These are phyloP conservation scores for Ophion costatus DNA, from an alignment of 2,888 invertebrate species.

Conservation along the genomic window DNA sequence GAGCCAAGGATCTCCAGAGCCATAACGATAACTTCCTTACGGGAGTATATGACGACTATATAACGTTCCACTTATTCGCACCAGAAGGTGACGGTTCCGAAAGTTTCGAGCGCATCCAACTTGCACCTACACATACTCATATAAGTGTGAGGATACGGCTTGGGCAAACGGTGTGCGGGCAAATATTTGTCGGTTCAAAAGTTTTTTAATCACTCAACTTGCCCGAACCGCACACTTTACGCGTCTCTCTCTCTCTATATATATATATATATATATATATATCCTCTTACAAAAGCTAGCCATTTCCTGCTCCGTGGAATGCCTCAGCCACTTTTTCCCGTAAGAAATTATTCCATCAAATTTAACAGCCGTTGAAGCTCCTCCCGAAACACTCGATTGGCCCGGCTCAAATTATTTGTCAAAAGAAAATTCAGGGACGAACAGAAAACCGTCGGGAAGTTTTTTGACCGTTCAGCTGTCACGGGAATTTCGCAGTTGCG, in stretches of 20 bases:
- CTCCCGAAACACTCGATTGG: slow-evolving; percentile 37
- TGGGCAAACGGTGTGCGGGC: slow-evolving; percentile 42
- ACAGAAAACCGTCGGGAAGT: neutral
- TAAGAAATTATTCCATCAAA: slow-evolving; percentile 57
- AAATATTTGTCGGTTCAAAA: slow-evolving; percentile 65
- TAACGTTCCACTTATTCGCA: slow-evolving; percentile 65
- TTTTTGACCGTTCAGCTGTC: neutral
- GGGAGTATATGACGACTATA: slow-evolving; percentile 60
- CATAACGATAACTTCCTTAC: slow-evolving; percentile 63
- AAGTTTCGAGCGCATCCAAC: slow-evolving; percentile 52
- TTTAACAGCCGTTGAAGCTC: slow-evolving; percentile 44
- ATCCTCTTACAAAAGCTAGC: neutral
- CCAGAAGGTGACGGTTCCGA: slow-evolving; percentile 64
- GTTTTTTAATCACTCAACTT: slow-evolving; percentile 68
- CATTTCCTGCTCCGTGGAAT: neutral
- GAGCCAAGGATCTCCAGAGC: slow-evolving; percentile 50
- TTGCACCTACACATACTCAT: slow-evolving; percentile 22
- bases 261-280: neutral
- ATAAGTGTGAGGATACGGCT: slow-evolving; percentile 25
- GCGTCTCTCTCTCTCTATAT: slow-evolving; percentile 28
- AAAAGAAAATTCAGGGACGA: neutral
- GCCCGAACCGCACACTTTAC: slow-evolving; percentile 59
- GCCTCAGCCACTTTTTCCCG: neutral
- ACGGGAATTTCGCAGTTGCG: too few species aligned
- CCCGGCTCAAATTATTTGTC: slow-evolving; percentile 24